Conservation (phyloP, 2,888 invertebrate genomes). For the Neelides folsomi region DNA sequence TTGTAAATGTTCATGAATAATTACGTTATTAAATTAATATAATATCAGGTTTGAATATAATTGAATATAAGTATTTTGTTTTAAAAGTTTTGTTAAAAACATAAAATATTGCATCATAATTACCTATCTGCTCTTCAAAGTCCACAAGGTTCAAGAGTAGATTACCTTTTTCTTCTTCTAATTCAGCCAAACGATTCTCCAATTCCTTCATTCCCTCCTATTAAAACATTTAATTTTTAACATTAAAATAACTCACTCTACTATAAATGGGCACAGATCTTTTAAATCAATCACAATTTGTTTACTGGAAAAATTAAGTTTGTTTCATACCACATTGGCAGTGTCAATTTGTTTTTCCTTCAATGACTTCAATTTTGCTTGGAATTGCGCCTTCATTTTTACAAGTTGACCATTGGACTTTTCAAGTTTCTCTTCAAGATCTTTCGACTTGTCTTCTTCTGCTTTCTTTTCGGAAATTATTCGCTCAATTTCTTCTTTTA, state of each 20-base stretch:
- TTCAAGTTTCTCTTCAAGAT: slow-evolving; percentile 51
- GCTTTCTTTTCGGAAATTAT: slow-evolving; percentile 25
- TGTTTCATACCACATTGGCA: too few relatives aligned
- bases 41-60: too few relatives aligned
- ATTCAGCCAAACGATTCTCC: slow-evolving; percentile 50
- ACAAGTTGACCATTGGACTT: slow-evolving; percentile 60
- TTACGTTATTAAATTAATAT: too few relatives aligned
- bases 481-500: slow-evolving; percentile 50
- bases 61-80: too few relatives aligned
- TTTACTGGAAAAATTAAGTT: too few relatives aligned
- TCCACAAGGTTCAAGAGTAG: slow-evolving; percentile 71
- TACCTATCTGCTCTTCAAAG: slow-evolving; percentile 58
- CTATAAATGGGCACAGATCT: too few relatives aligned
- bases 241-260: too few relatives aligned
- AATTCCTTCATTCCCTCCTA: slow-evolving; percentile 14
- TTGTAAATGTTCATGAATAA: too few relatives aligned
- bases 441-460: slow-evolving; percentile 51
- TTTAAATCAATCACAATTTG: too few relatives aligned
- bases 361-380: slow-evolving; percentile 13
- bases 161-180: slow-evolving; percentile 84
- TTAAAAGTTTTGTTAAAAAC: too few relatives aligned
- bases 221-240: slow-evolving; percentile 7
- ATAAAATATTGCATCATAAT: not conserved
- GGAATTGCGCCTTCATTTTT: slow-evolving; percentile 50
- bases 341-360: slow-evolving; percentile 6